These are phyloP conservation scores for Grapholita molesta DNA, from an alignment of 1,140 invertebrate genomes.

Conservation along the genomic window DNA sequence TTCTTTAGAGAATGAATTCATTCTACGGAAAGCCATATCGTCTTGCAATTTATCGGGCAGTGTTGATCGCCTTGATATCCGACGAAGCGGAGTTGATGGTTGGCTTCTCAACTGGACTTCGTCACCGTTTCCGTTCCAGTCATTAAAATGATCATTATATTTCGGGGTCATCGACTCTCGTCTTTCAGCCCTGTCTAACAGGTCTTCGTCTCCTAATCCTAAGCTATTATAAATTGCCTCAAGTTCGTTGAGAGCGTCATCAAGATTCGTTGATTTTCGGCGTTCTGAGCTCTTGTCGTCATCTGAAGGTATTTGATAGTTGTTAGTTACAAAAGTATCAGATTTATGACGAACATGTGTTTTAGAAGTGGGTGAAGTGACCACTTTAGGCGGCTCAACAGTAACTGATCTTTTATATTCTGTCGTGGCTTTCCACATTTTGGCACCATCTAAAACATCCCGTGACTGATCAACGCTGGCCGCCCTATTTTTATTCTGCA, in stretches of 20 bases:
- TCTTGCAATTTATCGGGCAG: conserved; percentile 84
- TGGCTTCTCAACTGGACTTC: conserved; percentile 66
- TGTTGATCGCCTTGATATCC: conserved; percentile 58
- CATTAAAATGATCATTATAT: conserved; percentile 66
- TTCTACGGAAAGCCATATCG: conserved; percentile 88
- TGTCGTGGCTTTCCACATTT: conserved; percentile 69
- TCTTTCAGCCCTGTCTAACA: conserved; percentile 87
- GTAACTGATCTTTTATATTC: conserved; percentile 66
- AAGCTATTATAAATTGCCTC: conserved; percentile 94
- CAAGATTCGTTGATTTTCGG: conserved; percentile 86
- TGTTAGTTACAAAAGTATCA: conserved; percentile 55
- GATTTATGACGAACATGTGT: conserved; percentile 69
- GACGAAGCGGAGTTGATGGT: conserved; percentile 60
- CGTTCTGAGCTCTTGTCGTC: conserved; percentile 70
- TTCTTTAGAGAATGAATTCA: conserved; percentile 81
- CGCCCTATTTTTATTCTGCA: conserved; percentile 54
- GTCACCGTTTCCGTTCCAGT: conserved; percentile 73
- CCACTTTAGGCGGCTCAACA: conserved; percentile 51
- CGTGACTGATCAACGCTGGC: conserved; percentile 34
- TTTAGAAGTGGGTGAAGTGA: conserved; percentile 54
- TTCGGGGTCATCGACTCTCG: conserved; percentile 83
- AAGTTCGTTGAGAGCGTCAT: conserved; percentile 91
- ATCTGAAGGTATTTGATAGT: conserved; percentile 60
- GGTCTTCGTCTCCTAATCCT: conserved; percentile 88
- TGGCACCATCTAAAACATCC: conserved; percentile 60